These are phyloP conservation scores for Danio albolineatus DNA, from an alignment of 2,797 vertebrate species.

Conservation along the genomic window DNA sequence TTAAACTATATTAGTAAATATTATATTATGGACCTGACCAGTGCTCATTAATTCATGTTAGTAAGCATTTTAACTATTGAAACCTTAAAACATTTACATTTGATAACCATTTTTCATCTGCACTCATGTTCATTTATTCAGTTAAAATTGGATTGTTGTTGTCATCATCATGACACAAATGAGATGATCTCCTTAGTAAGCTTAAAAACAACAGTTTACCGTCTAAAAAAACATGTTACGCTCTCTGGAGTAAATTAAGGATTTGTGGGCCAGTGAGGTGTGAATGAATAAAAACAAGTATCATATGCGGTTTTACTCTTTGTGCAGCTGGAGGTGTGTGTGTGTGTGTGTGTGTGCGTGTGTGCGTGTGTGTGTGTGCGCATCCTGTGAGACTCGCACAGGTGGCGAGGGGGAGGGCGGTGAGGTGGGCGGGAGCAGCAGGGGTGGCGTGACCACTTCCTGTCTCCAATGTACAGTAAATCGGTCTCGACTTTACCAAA, in stretches of 20 bases:
- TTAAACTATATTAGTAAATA: too few relatives aligned
- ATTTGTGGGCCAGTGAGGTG: constrained; percentile 66
- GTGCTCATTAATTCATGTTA: too few relatives aligned
- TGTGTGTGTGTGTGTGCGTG: constrained; percentile 63
- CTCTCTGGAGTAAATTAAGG: constrained; percentile 61
- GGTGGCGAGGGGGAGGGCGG: constrained; percentile 83
- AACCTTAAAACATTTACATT: not conserved
- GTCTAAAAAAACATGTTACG: not conserved
- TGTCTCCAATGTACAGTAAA: constrained; percentile 72
- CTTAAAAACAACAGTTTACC: constrained; percentile 8
- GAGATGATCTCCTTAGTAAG: not conserved
- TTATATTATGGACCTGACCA: too few relatives aligned
- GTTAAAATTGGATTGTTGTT: not conserved
- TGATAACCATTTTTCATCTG: not conserved
- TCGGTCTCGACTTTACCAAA: constrained; percentile 67
- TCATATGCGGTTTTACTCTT: constrained; percentile 70
- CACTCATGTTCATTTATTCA: not conserved
- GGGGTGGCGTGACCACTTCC: constrained; percentile 86
- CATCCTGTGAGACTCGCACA: constrained; percentile 88
- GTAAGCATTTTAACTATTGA: not conserved
- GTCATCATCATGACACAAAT: not conserved
- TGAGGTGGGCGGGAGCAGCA: constrained; percentile 72
- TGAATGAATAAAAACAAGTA: constrained; percentile 66
- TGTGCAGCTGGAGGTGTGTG: constrained; percentile 75
- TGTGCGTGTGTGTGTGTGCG: constrained; percentile 67